Conservation (phyloP, 92 coral and sea anemone species). For the Porites divaricata region DNA sequence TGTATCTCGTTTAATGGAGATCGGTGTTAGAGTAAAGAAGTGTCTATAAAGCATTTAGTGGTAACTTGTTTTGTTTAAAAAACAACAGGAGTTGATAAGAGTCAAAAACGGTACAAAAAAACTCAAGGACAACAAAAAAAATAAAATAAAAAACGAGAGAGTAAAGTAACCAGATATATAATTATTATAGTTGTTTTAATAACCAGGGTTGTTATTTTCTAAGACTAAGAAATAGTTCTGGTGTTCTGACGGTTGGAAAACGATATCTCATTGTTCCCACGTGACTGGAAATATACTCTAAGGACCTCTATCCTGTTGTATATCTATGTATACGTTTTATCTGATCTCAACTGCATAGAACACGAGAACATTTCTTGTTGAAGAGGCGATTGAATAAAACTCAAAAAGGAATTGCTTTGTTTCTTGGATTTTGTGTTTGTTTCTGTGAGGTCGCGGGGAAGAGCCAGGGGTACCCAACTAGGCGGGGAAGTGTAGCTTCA, state of each 20-base stretch:
- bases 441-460: not conserved
- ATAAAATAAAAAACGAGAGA: not conserved
- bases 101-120: not conserved
- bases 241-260: not conserved
- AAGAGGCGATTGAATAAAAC: constrained; percentile 21
- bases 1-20: constrained; percentile 32
- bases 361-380: not conserved
- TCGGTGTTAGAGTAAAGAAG: not conserved
- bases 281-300: no score
- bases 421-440: not conserved
- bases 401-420: not conserved
- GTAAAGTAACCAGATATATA: not conserved
- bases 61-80: constrained; percentile 34
- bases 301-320: not conserved
- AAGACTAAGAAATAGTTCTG: not conserved
- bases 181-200: not conserved
- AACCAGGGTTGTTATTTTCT: not conserved
- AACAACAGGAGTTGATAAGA: not conserved
- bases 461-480: not conserved
- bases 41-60: not conserved
- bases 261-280: no score
- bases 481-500: no score
- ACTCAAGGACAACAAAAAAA: not conserved
- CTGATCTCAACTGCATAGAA: not conserved
- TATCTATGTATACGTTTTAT: not conserved